A percentile compares a stretch with the other conserved stretches of the same genome.
Conservation (phyloP, 2,888 invertebrate species). For the Stenolophus ochropezus region DNA sequence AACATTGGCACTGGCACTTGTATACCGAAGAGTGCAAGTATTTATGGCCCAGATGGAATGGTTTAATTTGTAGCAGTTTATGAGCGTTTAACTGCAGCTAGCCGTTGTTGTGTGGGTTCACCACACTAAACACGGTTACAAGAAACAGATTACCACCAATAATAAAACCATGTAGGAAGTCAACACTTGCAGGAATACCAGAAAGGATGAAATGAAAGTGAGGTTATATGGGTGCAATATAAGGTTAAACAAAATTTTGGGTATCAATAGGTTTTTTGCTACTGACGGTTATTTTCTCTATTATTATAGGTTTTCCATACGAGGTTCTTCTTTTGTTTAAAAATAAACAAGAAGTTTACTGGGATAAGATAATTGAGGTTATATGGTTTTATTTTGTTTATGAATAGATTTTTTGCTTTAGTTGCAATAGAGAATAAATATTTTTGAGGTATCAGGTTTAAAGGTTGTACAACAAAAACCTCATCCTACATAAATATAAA, state of each 20-base stretch:
- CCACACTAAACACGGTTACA: conserved; percentile 49
- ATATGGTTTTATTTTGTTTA: no score
- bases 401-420: no score
- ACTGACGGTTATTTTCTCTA: background rate
- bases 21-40: conserved; percentile 62
- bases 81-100: conserved; percentile 66
- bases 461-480: no score
- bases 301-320: background rate
- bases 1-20: background rate
- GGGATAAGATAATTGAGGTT: no score
- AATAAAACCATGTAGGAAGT: conserved; percentile 52
- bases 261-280: background rate
- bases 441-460: no score
- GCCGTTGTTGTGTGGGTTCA: conserved; percentile 53
- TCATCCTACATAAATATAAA: no score
- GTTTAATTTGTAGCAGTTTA: conserved; percentile 69
- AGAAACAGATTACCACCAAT: conserved; percentile 59
- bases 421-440: no score
- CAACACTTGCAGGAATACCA: conserved; percentile 5
- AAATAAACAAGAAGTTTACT: no score
- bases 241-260: background rate
- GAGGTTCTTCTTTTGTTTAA: background rate
- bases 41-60: conserved; percentile 66
- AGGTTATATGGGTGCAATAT: background rate
- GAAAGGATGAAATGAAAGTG: background rate